A percentile compares a stretch with the other conserved stretches of the same genome.
phyloP scores from a whole-genome alignment of 2,888 invertebrate species.

The Limnephilus lunatus region DNA sequence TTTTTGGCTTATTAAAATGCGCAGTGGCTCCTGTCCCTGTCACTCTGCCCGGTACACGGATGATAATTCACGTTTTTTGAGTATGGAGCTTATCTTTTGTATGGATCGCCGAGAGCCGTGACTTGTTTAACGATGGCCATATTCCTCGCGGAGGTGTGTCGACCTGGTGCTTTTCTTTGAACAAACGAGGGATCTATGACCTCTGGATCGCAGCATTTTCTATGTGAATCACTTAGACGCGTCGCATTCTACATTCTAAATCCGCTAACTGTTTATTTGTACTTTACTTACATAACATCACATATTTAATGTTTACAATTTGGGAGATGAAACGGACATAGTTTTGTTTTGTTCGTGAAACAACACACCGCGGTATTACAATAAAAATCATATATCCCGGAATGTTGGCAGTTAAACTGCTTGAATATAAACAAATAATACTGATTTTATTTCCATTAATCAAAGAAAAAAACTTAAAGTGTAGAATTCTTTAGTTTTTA shows the following conservation, averaged over 20 bases:
- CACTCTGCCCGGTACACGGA: neutral
- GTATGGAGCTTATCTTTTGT: conserved; percentile 9
- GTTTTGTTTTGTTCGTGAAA: neutral
- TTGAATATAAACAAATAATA: too few relatives aligned
- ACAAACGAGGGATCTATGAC: conserved; percentile 17
- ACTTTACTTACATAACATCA: neutral
- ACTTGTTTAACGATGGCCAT: neutral
- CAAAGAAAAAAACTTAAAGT: too few relatives aligned
- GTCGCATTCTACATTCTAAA: neutral
- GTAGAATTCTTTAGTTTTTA: too few relatives aligned
- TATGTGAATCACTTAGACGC: neutral
- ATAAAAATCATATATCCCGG: neutral
- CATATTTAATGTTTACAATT: neutral
- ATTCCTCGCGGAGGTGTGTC: conserved; percentile 9
- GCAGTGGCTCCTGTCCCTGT: neutral
- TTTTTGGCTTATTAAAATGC: conserved; percentile 15
- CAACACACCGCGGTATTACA: neutral
- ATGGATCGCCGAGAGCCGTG: neutral
- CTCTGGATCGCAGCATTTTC: neutral
- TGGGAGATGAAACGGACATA: neutral
- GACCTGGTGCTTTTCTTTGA: neutral
- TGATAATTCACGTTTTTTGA: conserved; percentile 16
- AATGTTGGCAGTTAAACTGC: too few relatives aligned
- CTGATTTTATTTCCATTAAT: too few relatives aligned
- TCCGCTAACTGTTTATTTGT: neutral